Percentiles rank a stretch among this genome's conserved stretches.
Evolutionary conservation across 2,113 vertebrate species (phyloP).

Genomic region (Isichthys henryi): DNA sequence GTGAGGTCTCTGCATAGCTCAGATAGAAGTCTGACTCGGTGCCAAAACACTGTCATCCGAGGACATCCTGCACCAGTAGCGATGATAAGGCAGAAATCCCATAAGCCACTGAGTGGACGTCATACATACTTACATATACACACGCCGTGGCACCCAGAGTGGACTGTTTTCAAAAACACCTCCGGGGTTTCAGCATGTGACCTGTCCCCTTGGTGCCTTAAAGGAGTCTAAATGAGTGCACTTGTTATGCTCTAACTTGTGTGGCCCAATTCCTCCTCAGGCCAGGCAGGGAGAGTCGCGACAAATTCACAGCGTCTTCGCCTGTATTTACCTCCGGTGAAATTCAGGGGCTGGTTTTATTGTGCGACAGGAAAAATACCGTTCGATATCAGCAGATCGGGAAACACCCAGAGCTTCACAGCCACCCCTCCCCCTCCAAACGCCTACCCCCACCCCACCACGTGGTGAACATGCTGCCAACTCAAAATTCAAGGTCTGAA

Average conservation of each 20-base stretch:
- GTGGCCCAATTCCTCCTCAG: not conserved
- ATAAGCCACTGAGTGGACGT: not conserved
- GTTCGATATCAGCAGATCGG: conserved; percentile 3
- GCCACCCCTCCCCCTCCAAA: not conserved
- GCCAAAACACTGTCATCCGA: conserved; percentile 54
- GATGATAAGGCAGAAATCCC: not conserved
- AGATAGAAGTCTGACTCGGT: conserved; percentile 33
- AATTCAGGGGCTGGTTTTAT: not conserved
- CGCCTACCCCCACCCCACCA: not conserved
- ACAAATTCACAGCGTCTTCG: not conserved
- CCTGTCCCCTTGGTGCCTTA: not conserved
- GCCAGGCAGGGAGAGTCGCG: not conserved
- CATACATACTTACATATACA: not conserved
- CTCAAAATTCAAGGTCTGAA: conserved; percentile 23
- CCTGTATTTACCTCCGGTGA: not conserved
- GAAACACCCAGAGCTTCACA: conserved; percentile 22
- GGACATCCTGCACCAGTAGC: conserved; percentile 30
- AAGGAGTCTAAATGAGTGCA: not conserved
- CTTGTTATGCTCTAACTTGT: not conserved
- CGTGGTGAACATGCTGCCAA: conserved; percentile 26
- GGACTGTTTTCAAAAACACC: not conserved
- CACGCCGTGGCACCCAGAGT: not conserved
- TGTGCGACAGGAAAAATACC: not conserved
- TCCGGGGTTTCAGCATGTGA: not conserved
- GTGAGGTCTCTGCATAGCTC: conserved; percentile 47